Evolutionary conservation across 2,113 vertebrate species (phyloP).

Genomic region (Sapayoa aenigma): DNA sequence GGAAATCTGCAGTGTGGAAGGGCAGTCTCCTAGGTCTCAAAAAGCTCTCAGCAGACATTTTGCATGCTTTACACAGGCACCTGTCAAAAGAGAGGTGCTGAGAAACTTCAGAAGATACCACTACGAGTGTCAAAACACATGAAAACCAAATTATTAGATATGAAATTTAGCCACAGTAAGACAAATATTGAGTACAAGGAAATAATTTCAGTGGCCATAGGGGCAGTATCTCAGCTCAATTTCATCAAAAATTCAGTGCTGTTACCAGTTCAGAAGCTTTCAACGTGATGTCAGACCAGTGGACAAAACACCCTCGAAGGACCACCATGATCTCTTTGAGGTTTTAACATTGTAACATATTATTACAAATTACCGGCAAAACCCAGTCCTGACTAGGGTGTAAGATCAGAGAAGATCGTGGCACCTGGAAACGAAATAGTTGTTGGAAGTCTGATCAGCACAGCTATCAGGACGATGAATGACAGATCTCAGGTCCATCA

Average conservation of each 20-base stretch:
- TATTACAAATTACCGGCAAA: background rate
- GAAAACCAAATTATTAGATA: background rate
- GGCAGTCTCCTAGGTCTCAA: background rate
- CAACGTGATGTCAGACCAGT: background rate
- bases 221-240: background rate
- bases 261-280: background rate
- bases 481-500: background rate
- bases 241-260: background rate
- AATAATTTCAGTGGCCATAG: background rate
- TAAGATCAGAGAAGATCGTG: background rate
- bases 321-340: background rate
- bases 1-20: accelerated
- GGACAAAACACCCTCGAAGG: background rate
- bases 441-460: background rate
- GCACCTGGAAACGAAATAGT: background rate
- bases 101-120: background rate
- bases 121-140: background rate
- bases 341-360: background rate
- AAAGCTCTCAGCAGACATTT: background rate
- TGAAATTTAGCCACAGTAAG: background rate
- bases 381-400: background rate
- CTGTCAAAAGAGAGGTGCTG: background rate
- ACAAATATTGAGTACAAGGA: background rate
- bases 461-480: background rate
- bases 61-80: background rate